These are phyloP conservation scores for Ganaspis brasiliensis DNA, from an alignment of 2,888 invertebrate species.

Conservation along the genomic window DNA sequence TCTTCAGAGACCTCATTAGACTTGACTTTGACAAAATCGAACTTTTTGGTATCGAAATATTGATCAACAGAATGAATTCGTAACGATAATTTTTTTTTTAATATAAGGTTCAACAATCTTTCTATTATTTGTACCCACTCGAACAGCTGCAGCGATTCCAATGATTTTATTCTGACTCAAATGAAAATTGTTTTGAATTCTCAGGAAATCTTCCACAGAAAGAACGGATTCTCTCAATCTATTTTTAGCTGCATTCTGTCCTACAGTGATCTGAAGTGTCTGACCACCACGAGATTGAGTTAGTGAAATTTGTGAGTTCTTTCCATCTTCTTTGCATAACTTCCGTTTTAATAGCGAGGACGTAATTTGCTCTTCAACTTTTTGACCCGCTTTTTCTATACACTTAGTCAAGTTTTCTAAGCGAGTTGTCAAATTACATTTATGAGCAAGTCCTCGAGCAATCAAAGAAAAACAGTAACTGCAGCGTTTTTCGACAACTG, in stretches of 20 bases:
- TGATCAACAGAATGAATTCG: too few species aligned
- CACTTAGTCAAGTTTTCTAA: background rate
- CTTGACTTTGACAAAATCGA: too few species aligned
- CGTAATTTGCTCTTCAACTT: slow-evolving; percentile 8
- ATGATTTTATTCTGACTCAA: slow-evolving; percentile 5
- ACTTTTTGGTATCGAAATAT: too few species aligned
- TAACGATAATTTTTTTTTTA: background rate
- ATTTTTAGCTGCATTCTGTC: background rate
- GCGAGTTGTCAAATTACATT: slow-evolving; percentile 6
- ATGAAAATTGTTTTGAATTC: slow-evolving; percentile 15
- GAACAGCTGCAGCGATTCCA: slow-evolving; percentile 9
- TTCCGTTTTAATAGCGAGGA: slow-evolving; percentile 1
- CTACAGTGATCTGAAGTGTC: background rate
- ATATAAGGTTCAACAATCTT: slow-evolving; percentile 7
- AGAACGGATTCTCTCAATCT: background rate
- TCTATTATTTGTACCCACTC: background rate
- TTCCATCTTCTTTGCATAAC: background rate
- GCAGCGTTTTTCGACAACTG: too few species aligned
- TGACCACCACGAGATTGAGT: background rate
- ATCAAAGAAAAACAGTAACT: too few species aligned
- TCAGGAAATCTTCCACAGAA: background rate
- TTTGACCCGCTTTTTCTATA: background rate
- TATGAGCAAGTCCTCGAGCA: background rate
- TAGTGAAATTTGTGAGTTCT: background rate
- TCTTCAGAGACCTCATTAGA: too few species aligned